Evolutionary conservation across 1,140 invertebrate species (phyloP).

Genomic region (Callitettix versicolor): DNA sequence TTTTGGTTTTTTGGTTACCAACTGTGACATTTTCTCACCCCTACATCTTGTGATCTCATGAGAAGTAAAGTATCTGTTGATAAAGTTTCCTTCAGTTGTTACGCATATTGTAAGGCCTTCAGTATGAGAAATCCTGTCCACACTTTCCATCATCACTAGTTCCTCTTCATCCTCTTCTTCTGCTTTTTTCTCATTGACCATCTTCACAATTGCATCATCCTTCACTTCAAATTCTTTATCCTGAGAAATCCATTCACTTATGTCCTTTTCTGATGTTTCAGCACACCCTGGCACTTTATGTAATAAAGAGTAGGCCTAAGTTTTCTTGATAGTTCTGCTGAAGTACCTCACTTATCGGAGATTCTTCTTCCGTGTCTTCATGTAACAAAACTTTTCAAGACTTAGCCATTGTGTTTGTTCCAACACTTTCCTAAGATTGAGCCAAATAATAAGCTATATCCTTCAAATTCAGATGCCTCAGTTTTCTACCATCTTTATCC

Average conservation of each 20-base stretch:
- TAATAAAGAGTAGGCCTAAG: neutral
- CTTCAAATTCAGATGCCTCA: conserved; percentile 4
- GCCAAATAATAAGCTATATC: conserved; percentile 7
- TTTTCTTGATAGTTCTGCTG: neutral
- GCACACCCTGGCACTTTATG: neutral
- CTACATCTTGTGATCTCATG: neutral
- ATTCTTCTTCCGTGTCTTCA: neutral
- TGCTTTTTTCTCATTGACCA: neutral
- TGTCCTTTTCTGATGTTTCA: neutral
- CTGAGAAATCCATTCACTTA: neutral
- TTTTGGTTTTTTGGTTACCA: neutral
- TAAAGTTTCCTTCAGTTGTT: neutral
- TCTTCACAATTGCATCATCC: conserved; percentile 4
- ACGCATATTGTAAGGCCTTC: neutral
- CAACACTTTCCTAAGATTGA: neutral
- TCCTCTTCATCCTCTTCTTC: conserved; percentile 16
- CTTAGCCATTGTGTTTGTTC: neutral
- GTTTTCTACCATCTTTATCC: conserved; percentile 3
- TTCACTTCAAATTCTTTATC: conserved; percentile 5
- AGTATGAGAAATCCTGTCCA: neutral
- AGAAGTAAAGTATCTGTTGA: too few species aligned
- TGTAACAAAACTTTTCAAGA: neutral
- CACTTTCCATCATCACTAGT: neutral
- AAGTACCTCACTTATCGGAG: too few species aligned
- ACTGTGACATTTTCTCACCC: neutral